Base-by-base conservation (phyloP, 2,888 invertebrate genomes). In the Lithophane semibrunnea region DNA sequence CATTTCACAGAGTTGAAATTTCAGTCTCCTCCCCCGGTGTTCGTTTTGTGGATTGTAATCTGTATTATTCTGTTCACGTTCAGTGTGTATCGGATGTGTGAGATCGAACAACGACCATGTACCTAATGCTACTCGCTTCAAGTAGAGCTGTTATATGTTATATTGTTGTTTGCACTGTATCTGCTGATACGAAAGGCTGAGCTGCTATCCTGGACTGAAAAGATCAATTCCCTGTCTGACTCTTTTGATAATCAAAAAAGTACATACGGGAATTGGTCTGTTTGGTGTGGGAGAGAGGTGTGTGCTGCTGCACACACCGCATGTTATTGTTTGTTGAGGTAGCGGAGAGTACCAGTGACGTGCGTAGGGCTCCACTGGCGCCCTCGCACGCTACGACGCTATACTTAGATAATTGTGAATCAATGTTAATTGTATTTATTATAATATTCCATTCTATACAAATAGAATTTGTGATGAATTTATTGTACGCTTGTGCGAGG, bases 351-450 rank as follows among this genome's bases (percentile, higher is more conserved):
- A 77, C 85, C 88, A 84, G 89, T 85, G 77, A 77, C 79, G 84
- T 84, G 88, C 78, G 87, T 76, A 81, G 87, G 84, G 89, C 87
- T 89, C 73, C 72, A 21, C 73, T 64, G 82, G 82, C 42, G 79
- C 74, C 84, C 84, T 84, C 75, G 71, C 87, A 88, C 79, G 86
- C 90, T 88, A 88, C 91, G 84, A 88, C 89, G 86, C 90, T 88
- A 90, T 91, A 88, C 90, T 89, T 92, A 91, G 91, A 89, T 92
- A 91, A 91, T 92, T 92, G 93, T 94, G 93, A 94, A 95, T 94
- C 94, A 93, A 94, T 95, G 95, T 94, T 95, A 93, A 94, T 94
- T 94, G 95, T 95, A 95, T 95, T 94, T 94, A 94, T 95, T 92
- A 37, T 37, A 92, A 91, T 93, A 94, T 93, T 94, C 92, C 93